Conservation (phyloP, 64 coral and sea anemone species). For the Stichodactyla mertensii region DNA sequence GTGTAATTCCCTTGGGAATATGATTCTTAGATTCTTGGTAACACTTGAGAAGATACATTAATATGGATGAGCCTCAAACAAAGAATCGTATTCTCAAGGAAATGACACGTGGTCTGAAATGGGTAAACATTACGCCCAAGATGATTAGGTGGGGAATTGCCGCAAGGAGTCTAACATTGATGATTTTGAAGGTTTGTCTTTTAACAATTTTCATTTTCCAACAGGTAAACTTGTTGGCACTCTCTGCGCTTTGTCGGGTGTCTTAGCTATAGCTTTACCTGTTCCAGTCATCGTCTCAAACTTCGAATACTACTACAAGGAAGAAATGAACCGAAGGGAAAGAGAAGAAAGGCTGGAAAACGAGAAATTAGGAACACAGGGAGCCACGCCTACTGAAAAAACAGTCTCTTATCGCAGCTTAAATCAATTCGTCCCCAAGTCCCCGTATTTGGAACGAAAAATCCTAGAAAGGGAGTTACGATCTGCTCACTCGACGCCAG, state of each 20-base stretch:
- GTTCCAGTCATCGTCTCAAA: slow-evolving; percentile 90
- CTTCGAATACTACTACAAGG: slow-evolving; percentile 94
- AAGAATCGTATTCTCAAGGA: no score
- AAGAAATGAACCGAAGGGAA: slow-evolving; percentile 44
- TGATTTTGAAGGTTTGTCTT: no score
- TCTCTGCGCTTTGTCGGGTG: slow-evolving; percentile 73
- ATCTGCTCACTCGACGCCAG: slow-evolving; percentile 21
- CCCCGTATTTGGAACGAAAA: slow-evolving; percentile 35
- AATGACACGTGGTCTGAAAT: no score
- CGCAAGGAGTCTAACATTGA: no score
- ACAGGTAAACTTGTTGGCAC: slow-evolving; percentile 84
- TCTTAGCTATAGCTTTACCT: slow-evolving; percentile 72
- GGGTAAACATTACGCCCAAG: no score
- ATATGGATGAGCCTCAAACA: no score
- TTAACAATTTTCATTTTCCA: not conserved
- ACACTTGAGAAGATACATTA: no score
- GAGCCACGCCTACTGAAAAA: not conserved
- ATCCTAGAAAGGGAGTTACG: not conserved
- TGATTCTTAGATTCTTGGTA: no score
- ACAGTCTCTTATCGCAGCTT: slow-evolving; percentile 34
- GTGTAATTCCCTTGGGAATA: no score
- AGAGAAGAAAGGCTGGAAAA: not conserved
- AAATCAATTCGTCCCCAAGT: slow-evolving; percentile 43
- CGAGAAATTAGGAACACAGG: not conserved
- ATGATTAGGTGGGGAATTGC: no score